phyloP scores from a whole-genome alignment of 2,888 invertebrate species.

The Amphipoea oculea region DNA sequence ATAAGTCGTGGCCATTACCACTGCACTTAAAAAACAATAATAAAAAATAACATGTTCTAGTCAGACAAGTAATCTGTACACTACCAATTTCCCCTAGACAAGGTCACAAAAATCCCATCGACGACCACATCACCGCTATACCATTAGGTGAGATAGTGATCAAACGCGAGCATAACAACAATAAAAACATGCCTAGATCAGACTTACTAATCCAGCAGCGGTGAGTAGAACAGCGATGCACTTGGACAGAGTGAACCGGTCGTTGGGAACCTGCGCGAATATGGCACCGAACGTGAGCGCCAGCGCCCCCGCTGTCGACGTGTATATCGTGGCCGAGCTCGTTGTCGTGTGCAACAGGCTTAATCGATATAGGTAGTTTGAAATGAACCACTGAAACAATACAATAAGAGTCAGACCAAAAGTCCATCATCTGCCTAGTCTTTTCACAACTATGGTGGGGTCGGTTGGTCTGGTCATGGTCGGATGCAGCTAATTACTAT shows the following conservation, averaged over 20 bases:
- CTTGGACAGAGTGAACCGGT: slow-evolving; percentile 96
- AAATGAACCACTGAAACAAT: slow-evolving; percentile 96
- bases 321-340: slow-evolving; percentile 96
- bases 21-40: slow-evolving; percentile 25
- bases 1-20: background rate
- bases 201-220: slow-evolving; percentile 94
- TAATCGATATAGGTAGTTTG: slow-evolving; percentile 97
- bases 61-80: background rate
- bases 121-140: background rate
- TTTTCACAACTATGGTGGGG: background rate
- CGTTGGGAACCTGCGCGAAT: slow-evolving; percentile 95
- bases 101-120: background rate
- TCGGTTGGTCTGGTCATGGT: background rate
- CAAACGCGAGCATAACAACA: background rate
- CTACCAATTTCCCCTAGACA: background rate
- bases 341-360: slow-evolving; percentile 96
- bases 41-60: background rate
- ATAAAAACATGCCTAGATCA: background rate
- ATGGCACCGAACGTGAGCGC: slow-evolving; percentile 96
- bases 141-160: background rate
- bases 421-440: background rate
- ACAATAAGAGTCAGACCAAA: background rate
- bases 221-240: slow-evolving; percentile 94
- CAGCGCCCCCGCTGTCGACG: slow-evolving; percentile 97
- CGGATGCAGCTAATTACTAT: background rate